These are phyloP conservation scores for Oscheius sp. DNA, from an alignment of 2,888 invertebrate species.

Conservation along the genomic window DNA sequence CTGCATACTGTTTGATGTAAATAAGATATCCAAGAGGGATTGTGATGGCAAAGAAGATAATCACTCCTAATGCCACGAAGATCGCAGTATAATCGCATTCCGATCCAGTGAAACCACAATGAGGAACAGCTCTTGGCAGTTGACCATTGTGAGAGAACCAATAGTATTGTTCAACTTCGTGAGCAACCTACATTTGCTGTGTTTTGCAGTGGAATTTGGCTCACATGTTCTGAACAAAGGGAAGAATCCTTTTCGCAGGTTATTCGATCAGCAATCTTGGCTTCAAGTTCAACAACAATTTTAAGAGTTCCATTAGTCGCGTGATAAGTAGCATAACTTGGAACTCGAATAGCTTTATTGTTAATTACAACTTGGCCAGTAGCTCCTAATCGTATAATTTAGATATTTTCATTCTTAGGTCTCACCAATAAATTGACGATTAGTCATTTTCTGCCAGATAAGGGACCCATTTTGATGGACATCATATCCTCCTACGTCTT, in stretches of 20 bases:
- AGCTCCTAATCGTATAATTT: constrained; percentile 53
- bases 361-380: constrained; percentile 69
- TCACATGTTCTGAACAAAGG: constrained; percentile 67
- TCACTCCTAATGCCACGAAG: constrained; percentile 49
- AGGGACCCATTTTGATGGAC: constrained; percentile 62
- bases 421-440: constrained; percentile 64
- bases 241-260: constrained; percentile 58
- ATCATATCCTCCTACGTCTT: constrained; percentile 55
- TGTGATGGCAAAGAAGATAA: constrained; percentile 47
- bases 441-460: constrained; percentile 66
- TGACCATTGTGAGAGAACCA: constrained; percentile 60
- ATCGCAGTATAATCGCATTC: constrained; percentile 64
- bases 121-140: constrained; percentile 61
- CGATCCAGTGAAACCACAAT: constrained; percentile 63
- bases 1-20: constrained; percentile 64
- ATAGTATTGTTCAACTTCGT: constrained; percentile 63
- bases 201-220: background rate
- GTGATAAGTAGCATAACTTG: constrained; percentile 67
- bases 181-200: constrained; percentile 53
- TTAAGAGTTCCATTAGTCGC: constrained; percentile 59
- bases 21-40: constrained; percentile 63
- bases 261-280: constrained; percentile 59
- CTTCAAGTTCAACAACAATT: constrained; percentile 68
- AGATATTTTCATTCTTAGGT: background rate
- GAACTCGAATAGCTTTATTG: constrained; percentile 67